phyloP scores from a whole-genome alignment of 2,888 invertebrate genomes.

The Idaea aversata region DNA sequence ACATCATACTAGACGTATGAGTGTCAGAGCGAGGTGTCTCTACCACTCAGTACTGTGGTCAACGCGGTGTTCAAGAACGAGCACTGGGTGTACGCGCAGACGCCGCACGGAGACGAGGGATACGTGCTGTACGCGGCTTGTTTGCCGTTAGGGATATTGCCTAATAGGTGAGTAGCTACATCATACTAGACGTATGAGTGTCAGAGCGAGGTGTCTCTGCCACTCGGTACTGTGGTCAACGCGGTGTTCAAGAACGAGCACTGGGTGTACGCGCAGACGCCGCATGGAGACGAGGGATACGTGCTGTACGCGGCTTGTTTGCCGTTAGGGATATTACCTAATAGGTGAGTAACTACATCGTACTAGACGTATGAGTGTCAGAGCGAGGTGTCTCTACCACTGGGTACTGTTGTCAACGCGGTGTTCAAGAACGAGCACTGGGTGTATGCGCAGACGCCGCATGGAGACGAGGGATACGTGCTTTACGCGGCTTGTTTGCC shows the following conservation, averaged over 20 bases:
- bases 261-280: constrained; percentile 92
- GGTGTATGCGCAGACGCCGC: constrained; percentile 92
- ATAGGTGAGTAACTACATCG: constrained; percentile 78
- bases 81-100: constrained; percentile 92
- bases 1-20: constrained; percentile 87
- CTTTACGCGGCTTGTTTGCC: constrained; percentile 88
- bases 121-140: constrained; percentile 89
- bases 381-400: constrained; percentile 84
- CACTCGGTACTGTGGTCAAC: constrained; percentile 91
- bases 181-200: too few relatives aligned
- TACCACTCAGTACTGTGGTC: constrained; percentile 91
- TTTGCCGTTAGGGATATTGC: constrained; percentile 87
- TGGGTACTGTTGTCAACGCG: constrained; percentile 92
- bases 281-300: constrained; percentile 91
- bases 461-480: constrained; percentile 91
- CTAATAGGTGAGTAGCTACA: constrained; percentile 58
- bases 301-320: constrained; percentile 88
- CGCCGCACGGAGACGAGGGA: constrained; percentile 91
- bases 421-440: constrained; percentile 92
- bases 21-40: constrained; percentile 83
- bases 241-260: constrained; percentile 92
- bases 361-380: constrained; percentile 88
- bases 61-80: constrained; percentile 93
- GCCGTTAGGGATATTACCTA: constrained; percentile 87
- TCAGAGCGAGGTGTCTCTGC: constrained; percentile 52